These are phyloP conservation scores for Litocranius walleri DNA, from an alignment of 2,113 vertebrate species.

Conservation along the genomic window DNA sequence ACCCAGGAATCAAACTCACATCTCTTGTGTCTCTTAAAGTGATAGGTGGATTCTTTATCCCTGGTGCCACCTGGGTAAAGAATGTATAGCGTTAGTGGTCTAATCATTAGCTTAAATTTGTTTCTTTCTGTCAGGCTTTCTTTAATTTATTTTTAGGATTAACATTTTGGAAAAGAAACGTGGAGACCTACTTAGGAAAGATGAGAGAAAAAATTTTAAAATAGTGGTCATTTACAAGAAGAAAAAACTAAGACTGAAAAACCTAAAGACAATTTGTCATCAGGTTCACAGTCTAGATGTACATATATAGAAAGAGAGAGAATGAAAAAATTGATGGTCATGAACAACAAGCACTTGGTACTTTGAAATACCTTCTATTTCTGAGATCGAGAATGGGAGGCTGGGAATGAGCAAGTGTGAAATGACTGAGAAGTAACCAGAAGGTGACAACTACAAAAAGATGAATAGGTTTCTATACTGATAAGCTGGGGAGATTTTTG, in stretches of 20 bases:
- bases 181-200: background rate
- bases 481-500: background rate
- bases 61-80: background rate
- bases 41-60: background rate
- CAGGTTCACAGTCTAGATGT: background rate
- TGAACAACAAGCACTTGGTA: background rate
- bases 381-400: background rate
- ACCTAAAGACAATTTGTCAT: background rate
- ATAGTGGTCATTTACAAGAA: background rate
- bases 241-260: background rate
- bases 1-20: background rate
- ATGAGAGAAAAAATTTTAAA: background rate
- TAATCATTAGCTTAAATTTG: background rate
- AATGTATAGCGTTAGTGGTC: background rate
- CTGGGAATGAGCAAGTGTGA: background rate
- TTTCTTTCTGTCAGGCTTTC: background rate
- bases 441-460: background rate
- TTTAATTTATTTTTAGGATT: slow-evolving; percentile 23
- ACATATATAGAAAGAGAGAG: background rate
- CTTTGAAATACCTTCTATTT: background rate
- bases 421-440: background rate
- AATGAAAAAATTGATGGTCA: background rate
- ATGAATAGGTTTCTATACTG: background rate
- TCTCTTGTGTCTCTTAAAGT: background rate
- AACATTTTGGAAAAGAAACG: background rate